Percentiles rank a stretch among this genome's conserved stretches.
Conservation (phyloP, 1,140 invertebrate genomes). For the Himalopsyche phryganea region DNA sequence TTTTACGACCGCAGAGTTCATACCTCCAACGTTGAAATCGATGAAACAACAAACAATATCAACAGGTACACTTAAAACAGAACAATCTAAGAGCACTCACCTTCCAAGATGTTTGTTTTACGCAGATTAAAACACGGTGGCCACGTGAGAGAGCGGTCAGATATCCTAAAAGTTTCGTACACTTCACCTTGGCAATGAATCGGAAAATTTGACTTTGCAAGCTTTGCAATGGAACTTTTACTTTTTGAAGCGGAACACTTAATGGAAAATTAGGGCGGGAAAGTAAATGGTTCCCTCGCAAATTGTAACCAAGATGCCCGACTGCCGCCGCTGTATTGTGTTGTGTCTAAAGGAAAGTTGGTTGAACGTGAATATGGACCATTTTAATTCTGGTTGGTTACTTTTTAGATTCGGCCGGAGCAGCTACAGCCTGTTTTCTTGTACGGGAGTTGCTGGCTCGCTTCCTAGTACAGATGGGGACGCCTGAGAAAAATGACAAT, state of each 20-base stretch:
- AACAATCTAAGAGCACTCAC: slow-evolving; percentile 16
- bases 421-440: slow-evolving; percentile 7
- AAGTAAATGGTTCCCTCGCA: too few relatives aligned
- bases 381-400: slow-evolving; percentile 32
- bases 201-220: neutral
- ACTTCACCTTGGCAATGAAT: slow-evolving; percentile 30
- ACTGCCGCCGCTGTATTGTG: slow-evolving; percentile 19
- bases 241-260: neutral
- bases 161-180: neutral
- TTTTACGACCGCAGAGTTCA: too few relatives aligned
- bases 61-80: slow-evolving; percentile 7
- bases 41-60: neutral
- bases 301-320: slow-evolving; percentile 16
- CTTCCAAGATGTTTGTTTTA: slow-evolving; percentile 3
- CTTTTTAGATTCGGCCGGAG: slow-evolving; percentile 26
- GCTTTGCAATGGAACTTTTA: neutral
- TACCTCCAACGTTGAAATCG: neutral
- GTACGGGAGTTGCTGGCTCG: neutral
- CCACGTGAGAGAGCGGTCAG: slow-evolving; percentile 5
- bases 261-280: too few relatives aligned
- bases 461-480: neutral
- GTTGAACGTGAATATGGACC: slow-evolving; percentile 24
- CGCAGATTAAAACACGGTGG: neutral
- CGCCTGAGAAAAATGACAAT: too few relatives aligned
- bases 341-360: slow-evolving; percentile 9